Conservation (phyloP, 2,888 invertebrate genomes). For the Phalangium opilio region DNA sequence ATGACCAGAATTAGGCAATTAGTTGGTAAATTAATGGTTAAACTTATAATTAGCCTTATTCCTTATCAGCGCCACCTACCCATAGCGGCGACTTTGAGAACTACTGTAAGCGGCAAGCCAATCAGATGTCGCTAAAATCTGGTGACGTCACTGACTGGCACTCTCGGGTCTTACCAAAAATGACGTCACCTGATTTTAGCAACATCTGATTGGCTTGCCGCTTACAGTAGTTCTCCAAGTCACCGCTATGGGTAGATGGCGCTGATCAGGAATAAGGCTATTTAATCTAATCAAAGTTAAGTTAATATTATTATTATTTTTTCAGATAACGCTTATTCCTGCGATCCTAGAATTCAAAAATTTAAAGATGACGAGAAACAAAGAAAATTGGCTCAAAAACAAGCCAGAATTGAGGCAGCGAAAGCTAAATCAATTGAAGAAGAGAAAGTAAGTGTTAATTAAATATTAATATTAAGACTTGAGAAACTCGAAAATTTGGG, state of each 20-base stretch:
- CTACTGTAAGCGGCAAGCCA: too few relatives aligned
- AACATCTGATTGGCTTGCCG: too few relatives aligned
- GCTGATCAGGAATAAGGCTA: too few relatives aligned
- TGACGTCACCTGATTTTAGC: too few relatives aligned
- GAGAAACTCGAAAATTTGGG: not conserved
- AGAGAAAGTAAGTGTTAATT: slow-evolving; percentile 45
- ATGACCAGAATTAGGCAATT: slow-evolving; percentile 74
- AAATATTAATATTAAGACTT: not conserved
- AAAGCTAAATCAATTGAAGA: slow-evolving; percentile 66
- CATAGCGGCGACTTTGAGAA: too few relatives aligned
- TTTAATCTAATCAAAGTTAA: not conserved
- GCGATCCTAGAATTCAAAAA: slow-evolving; percentile 79
- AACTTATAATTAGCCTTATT: too few relatives aligned
- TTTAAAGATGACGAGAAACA: slow-evolving; percentile 91
- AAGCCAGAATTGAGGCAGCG: slow-evolving; percentile 48
- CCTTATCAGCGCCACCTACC: too few relatives aligned
- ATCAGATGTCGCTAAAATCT: too few relatives aligned
- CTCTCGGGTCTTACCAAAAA: too few relatives aligned
- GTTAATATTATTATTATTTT: not conserved
- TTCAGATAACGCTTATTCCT: slow-evolving; percentile 70
- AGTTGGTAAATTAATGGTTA: slow-evolving; percentile 43
- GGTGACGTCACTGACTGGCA: too few relatives aligned
- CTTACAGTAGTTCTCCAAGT: too few relatives aligned
- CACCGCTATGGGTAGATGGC: too few relatives aligned
- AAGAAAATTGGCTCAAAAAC: slow-evolving; percentile 69